Evolutionary conservation across 2,113 vertebrate species (phyloP), one percentile per base, ranked within the genome.

Genomic region (Sceloporus tristichus): DNA sequence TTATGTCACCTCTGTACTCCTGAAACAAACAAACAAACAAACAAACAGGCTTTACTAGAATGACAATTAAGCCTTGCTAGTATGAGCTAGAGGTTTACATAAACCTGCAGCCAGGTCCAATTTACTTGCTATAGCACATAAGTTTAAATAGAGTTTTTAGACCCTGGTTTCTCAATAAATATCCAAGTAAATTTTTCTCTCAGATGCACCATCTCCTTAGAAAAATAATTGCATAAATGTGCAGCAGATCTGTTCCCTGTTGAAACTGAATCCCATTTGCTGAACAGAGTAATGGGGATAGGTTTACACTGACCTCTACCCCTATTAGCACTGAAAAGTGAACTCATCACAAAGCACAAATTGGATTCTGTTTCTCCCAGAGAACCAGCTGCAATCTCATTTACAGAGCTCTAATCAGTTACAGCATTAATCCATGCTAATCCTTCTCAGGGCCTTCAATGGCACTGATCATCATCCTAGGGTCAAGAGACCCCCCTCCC

Each of bases 351-450:
- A 29, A 73, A 42, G 13, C 89, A 38, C 29, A 87, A 83, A 48
- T 71, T 80, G 48, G 76, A 79, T 79, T 86, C 29, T 75, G 78
- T 76, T 85, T 68, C 59, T 77, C 48, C 38, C 73, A 14, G 42
- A 75, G 71, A 65, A 87, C 56, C 71, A 66, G 18, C 2, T 70
- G 48, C 40, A 88, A 70, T 68, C 73, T 84, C 62, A 78, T 70
- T 84, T 68, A 84, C 59, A 70, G 62, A 84, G 48, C 75, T 88
- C 62, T 77, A 84, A 88, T 84, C 81, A 78, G 56, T 38, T 16
- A 8, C 40, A 86, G 79, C 54, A 73, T 21, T 87, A 87, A 80
- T 87, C 85, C 75, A 78, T 70, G 85, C 40, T 86, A 80, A 80
- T 80, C 48, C 77, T 73, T 87, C 53, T 71, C 21, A 80, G n/a